Base-by-base conservation (phyloP, 2,888 invertebrate species). In the Lasioglossum vierecki region DNA sequence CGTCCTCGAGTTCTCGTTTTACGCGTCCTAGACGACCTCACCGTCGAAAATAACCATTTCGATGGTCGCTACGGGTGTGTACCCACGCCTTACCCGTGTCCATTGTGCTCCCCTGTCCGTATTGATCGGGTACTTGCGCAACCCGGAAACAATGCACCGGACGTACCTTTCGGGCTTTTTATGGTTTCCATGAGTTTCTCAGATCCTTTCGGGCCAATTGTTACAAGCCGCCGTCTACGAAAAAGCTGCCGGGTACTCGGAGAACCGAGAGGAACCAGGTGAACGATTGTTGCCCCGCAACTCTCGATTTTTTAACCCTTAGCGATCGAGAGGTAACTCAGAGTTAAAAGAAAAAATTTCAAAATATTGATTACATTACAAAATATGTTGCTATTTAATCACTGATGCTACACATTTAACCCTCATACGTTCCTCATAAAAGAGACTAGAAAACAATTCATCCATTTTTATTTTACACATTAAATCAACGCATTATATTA, bases 21-120 rank as follows among this genome's bases (percentile, higher is more conserved):
- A 93, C 92, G 91, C 92, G 93, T 93, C 93, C 93, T 93, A 92
- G 91, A 86, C 93, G 94, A 93, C 93, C 93, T 94, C 91, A 93
- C 89, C 89, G 92, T 92, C 93, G 90, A 93, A 94, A 93, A 94
- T 93, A 93, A 93, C 91, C 91, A 91, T 92, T 92, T 93, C 90
- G 90, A 92, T 89, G 91, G 84, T 89, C 89, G 89, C 63, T 39
- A 35, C 46, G 39, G 15, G 72, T 11, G 35, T 26, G 73, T 85
- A 83, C 80, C 78, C 79, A 82, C 86, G 76, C 60, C 73, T 79
- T 70, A 35, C 82, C 53, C 75, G 78, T 13, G 46, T 8, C 83
- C 84, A 84, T 88, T 88, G 78, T 83, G 78, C 83, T 72, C 74
- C 60, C 80, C 66, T 73, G 60, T 71, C 82, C 70, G 49, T 49